These are phyloP conservation scores for Drosophila bocqueti DNA, from an alignment of 1,140 invertebrate genomes.

Conservation along the genomic window DNA sequence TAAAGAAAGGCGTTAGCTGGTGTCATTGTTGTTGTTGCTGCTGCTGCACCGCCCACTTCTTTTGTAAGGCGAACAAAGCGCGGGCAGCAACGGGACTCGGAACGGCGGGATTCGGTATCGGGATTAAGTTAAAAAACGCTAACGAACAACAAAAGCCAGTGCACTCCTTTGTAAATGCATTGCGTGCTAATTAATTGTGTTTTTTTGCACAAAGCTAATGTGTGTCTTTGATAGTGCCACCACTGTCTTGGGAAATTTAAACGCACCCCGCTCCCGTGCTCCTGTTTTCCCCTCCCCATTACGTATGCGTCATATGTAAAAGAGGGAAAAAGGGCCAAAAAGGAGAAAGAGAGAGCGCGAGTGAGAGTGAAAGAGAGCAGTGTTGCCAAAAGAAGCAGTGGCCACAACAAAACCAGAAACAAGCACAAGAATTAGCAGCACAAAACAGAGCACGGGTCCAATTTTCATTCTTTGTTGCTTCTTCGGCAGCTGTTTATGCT, in stretches of 20 bases:
- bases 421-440: slow-evolving; percentile 33
- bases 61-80: slow-evolving; percentile 57
- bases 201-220: slow-evolving; percentile 54
- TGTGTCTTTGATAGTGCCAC: slow-evolving; percentile 64
- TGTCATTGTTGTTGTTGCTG: slow-evolving; percentile 27
- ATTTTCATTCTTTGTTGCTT: slow-evolving; percentile 37
- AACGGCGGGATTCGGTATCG: slow-evolving; percentile 28
- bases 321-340: slow-evolving; percentile 37
- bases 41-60: slow-evolving; percentile 49
- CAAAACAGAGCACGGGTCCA: slow-evolving; percentile 26
- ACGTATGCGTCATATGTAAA: slow-evolving; percentile 73
- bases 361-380: slow-evolving; percentile 10
- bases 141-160: slow-evolving; percentile 24
- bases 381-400: slow-evolving; percentile 42
- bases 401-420: slow-evolving; percentile 62
- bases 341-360: slow-evolving; percentile 7
- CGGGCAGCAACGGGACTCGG: slow-evolving; percentile 26
- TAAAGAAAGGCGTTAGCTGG: slow-evolving; percentile 43
- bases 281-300: slow-evolving; percentile 16
- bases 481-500: slow-evolving; percentile 33
- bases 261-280: slow-evolving; percentile 18
- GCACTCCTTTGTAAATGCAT: slow-evolving; percentile 30
- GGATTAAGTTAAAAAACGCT: slow-evolving; percentile 28
- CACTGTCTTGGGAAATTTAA: slow-evolving; percentile 57
- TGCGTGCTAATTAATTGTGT: slow-evolving; percentile 48